phyloP scores from a whole-genome alignment of 2,797 vertebrate species.

The Glyptemys insculpta region DNA sequence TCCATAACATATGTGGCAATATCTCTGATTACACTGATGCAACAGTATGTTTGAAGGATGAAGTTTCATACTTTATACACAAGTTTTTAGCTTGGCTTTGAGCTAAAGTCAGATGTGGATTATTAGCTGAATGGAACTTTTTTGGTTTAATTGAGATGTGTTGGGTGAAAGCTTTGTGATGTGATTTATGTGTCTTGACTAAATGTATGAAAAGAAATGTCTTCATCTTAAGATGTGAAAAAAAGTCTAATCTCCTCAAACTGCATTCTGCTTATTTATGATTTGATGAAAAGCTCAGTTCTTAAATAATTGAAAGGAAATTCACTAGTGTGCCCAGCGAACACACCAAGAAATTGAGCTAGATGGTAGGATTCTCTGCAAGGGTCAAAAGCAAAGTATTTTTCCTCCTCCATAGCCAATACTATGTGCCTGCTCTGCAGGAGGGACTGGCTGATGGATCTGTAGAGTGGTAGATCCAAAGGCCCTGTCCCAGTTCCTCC shows the following conservation, averaged over 20 bases:
- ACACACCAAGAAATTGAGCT: background rate
- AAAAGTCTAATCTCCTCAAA: background rate
- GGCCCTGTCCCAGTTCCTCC: conserved; percentile 8
- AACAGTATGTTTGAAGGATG: accelerated
- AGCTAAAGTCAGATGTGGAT: background rate
- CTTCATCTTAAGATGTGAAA: background rate
- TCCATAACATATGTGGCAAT: background rate
- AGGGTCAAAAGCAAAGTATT: background rate
- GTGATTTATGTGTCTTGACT: conserved; percentile 16
- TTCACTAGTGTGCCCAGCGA: conserved; percentile 4
- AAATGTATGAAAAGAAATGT: background rate
- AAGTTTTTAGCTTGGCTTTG: background rate
- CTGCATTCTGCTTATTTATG: background rate
- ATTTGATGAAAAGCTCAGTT: background rate
- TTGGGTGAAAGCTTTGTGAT: background rate
- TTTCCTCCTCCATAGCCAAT: background rate
- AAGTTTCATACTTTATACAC: background rate
- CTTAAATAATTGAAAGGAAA: conserved; percentile 15
- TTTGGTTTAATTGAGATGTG: background rate
- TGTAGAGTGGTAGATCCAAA: background rate
- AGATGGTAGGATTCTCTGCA: background rate
- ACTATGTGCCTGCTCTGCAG: background rate
- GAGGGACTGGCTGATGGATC: background rate
- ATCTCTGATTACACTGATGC: accelerated
- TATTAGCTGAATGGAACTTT: background rate